phyloP scores from a whole-genome alignment of 2,113 vertebrate species.

The zebrafish (Danio rerio) region DNA sequence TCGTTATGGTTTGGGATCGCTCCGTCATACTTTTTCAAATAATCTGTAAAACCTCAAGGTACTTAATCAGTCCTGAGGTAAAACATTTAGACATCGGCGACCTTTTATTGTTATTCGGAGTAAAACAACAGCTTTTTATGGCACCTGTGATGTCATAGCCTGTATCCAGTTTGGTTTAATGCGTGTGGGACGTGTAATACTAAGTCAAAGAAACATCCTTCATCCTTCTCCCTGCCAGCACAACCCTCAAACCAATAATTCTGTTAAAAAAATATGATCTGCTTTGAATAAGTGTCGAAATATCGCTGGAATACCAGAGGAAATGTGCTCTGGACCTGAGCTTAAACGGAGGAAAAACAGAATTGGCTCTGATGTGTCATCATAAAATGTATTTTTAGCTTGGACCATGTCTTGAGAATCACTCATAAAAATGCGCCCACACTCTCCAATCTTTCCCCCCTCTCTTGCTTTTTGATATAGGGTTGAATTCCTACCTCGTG shows the following conservation, averaged over 20 bases:
- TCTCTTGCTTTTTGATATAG: conserved; percentile 53
- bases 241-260: conserved; percentile 61
- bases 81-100: conserved; percentile 5
- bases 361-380: conserved; percentile 67
- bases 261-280: conserved; percentile 63
- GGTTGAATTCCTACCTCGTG: conserved; percentile 61
- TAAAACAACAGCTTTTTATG: conserved; percentile 30
- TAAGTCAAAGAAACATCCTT: conserved; percentile 63
- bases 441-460: conserved; percentile 33
- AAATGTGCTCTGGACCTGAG: conserved; percentile 66
- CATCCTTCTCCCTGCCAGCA: conserved; percentile 67
- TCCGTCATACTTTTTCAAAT: conserved; percentile 28
- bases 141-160: conserved; percentile 35
- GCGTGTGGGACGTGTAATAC: conserved; percentile 64
- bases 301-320: conserved; percentile 67
- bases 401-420: conserved; percentile 64
- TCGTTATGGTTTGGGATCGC: conserved; percentile 18
- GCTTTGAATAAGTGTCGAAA: conserved; percentile 76
- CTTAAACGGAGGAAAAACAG: conserved; percentile 67
- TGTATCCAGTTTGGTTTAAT: conserved; percentile 39
- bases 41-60: conserved; percentile 32
- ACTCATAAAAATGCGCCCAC: conserved; percentile 55
- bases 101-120: conserved; percentile 16
- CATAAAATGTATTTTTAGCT: conserved; percentile 77
- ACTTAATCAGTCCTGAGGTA: conserved; percentile 22